Conservation (phyloP, 2,113 vertebrate genomes). For the Rutilus rutilus region DNA sequence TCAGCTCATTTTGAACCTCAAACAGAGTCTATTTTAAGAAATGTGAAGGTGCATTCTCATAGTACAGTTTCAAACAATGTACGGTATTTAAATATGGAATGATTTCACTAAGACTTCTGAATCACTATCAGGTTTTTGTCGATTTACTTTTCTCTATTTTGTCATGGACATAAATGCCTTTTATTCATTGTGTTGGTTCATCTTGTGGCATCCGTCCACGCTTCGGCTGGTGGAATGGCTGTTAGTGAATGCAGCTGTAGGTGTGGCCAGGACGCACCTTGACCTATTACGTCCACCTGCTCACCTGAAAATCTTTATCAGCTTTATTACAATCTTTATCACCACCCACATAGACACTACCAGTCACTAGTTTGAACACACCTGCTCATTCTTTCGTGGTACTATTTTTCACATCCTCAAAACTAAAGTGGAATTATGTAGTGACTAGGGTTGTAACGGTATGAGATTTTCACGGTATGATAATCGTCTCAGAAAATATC, state of each 20-base stretch:
- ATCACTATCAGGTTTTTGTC: not conserved
- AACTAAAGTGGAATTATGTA: not conserved
- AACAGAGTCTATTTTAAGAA: not conserved
- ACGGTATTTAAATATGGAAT: not conserved
- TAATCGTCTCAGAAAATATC: too few species aligned
- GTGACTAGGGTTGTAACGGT: too few species aligned
- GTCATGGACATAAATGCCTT: not conserved
- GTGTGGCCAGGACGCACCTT: constrained; percentile 31
- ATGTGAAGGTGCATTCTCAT: not conserved
- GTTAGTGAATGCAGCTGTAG: not conserved
- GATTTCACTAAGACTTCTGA: not conserved
- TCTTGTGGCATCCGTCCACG: not conserved
- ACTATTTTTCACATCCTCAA: too few species aligned
- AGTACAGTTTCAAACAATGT: not conserved
- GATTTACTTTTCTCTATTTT: not conserved
- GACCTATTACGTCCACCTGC: constrained; percentile 30
- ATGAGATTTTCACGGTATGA: too few species aligned
- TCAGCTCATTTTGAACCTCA: not conserved
- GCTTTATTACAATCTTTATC: constrained; percentile 32
- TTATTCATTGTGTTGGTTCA: not conserved
- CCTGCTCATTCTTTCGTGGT: not conserved
- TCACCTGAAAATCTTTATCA: constrained; percentile 23
- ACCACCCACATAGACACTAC: constrained; percentile 42
- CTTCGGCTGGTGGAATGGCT: not conserved
- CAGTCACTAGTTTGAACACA: constrained; percentile 8